phyloP scores from a whole-genome alignment of 2,113 vertebrate genomes.

The Lagopus leucura region DNA sequence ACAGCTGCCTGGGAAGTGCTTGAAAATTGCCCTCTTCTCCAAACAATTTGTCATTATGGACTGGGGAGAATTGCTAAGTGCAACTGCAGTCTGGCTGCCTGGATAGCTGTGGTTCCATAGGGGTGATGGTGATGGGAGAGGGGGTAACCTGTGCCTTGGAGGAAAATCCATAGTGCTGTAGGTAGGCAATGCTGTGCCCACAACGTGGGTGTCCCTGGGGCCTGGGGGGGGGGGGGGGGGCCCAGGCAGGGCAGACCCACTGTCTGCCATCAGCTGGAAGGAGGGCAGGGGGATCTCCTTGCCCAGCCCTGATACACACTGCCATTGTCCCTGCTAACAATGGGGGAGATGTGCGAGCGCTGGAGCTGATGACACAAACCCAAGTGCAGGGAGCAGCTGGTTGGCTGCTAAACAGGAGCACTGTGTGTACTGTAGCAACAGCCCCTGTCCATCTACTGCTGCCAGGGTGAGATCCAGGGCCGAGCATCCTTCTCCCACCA shows the following conservation, averaged over 20 bases:
- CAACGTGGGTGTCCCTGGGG: neutral
- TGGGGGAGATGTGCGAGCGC: neutral
- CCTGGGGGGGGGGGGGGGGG: neutral
- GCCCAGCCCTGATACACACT: neutral
- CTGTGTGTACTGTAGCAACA: neutral
- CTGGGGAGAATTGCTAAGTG: accelerated
- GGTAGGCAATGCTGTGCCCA: neutral
- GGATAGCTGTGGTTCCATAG: neutral
- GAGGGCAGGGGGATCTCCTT: neutral
- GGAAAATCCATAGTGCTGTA: neutral
- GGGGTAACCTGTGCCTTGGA: accelerated
- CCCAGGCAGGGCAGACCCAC: accelerated
- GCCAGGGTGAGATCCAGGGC: neutral
- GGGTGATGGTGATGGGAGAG: neutral
- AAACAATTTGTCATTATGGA: neutral
- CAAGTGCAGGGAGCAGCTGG: conserved; percentile 31
- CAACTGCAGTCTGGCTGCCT: accelerated
- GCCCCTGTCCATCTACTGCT: neutral
- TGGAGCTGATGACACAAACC: conserved; percentile 41
- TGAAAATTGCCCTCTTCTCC: neutral
- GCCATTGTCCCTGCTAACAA: conserved; percentile 35
- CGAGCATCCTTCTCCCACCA: neutral
- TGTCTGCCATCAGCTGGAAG: neutral
- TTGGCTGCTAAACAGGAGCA: conserved; percentile 16
- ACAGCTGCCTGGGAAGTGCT: neutral